These are phyloP conservation scores for Himalopsyche tibetana DNA, from an alignment of 2,888 invertebrate genomes.

Conservation along the genomic window DNA sequence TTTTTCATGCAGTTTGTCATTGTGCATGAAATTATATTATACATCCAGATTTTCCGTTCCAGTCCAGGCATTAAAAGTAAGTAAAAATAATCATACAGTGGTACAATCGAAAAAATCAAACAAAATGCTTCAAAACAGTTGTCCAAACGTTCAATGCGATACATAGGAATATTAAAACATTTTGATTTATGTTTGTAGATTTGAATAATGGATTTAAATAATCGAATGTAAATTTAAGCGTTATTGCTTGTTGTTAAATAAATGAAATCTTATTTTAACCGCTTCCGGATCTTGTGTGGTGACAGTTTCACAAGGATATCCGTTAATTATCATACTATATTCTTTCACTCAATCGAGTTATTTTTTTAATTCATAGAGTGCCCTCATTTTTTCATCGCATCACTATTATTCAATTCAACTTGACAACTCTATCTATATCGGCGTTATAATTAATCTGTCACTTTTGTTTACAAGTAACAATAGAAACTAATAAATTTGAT, in stretches of 20 bases:
- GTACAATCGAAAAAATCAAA: neutral
- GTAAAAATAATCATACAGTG: neutral
- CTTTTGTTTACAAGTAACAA: too few species aligned
- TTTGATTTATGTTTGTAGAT: neutral
- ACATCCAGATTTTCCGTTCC: neutral
- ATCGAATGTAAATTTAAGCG: neutral
- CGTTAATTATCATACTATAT: too few species aligned
- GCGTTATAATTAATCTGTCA: too few species aligned
- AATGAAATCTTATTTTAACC: neutral
- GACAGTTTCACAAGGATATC: too few species aligned
- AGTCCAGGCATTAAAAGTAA: neutral
- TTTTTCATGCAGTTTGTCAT: neutral
- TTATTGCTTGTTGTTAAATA: neutral
- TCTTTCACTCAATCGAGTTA: too few species aligned
- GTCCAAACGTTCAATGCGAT: neutral
- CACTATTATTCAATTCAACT: too few species aligned
- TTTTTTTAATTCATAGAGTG: too few species aligned
- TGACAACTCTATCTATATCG: too few species aligned
- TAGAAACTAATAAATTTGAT: too few species aligned
- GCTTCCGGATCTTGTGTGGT: slow-evolving; percentile 1
- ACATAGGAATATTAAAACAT: neutral
- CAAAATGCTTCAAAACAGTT: neutral
- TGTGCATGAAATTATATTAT: slow-evolving; percentile 2
- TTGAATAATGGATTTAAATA: neutral
- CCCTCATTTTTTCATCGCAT: too few species aligned